Percentiles rank a stretch among this genome's conserved stretches.
Evolutionary conservation across 2,113 vertebrate species (phyloP).

Genomic region (Eulemur rufifrons): DNA sequence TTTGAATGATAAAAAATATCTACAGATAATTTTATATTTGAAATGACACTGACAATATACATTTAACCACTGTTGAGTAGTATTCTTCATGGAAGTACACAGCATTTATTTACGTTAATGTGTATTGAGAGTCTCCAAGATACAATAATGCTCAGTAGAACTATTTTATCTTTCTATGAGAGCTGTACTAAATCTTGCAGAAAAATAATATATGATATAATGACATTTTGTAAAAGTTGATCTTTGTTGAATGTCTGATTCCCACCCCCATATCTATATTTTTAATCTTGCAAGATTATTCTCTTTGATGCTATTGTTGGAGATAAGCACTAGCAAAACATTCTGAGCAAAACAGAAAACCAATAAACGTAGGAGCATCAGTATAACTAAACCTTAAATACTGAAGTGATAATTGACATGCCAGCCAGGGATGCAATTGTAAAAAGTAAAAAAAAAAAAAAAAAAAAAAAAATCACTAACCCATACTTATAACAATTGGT

Average conservation of each 20-base stretch:
- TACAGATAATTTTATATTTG: not conserved
- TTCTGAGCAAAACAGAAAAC: not conserved
- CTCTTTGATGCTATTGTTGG: not conserved
- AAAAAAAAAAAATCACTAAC: not conserved
- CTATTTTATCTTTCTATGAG: not conserved
- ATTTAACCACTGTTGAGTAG: not conserved
- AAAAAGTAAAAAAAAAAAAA: not conserved
- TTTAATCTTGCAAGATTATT: not conserved
- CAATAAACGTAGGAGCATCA: not conserved
- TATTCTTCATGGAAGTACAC: not conserved
- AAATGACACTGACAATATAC: not conserved
- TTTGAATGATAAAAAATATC: not conserved
- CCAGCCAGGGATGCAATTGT: not conserved
- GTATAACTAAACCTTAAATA: not conserved
- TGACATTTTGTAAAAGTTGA: not conserved
- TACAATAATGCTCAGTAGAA: not conserved
- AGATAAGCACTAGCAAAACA: not conserved
- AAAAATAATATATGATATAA: constrained; percentile 1
- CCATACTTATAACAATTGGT: not conserved
- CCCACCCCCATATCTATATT: not conserved
- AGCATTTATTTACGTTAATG: constrained; percentile 24
- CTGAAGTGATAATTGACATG: not conserved
- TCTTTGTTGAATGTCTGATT: not conserved
- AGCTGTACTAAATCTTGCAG: not conserved
- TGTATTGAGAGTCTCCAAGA: not conserved